Percentiles rank a stretch among this genome's conserved stretches.
Evolutionary conservation across 2,888 invertebrate species (phyloP).

Genomic region (Catocala fraxini): DNA sequence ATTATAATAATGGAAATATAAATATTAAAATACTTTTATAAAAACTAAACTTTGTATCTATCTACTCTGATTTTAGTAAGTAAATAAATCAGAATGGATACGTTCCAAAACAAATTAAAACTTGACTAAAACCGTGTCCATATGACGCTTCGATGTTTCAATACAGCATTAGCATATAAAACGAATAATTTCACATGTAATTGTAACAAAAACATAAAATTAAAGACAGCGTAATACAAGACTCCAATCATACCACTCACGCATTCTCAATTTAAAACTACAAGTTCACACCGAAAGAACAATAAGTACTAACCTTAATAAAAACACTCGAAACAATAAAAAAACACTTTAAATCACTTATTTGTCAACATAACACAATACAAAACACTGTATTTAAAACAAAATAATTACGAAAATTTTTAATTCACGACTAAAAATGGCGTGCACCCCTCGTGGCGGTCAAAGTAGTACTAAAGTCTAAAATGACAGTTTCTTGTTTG

Average conservation of each 20-base stretch:
- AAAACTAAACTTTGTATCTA: no score
- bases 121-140: no score
- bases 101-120: no score
- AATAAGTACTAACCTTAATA: constrained; percentile 7
- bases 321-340: constrained; percentile 3
- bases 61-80: no score
- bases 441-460: not conserved
- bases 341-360: constrained; percentile 10
- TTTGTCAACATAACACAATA: constrained; percentile 3
- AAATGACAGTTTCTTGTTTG: constrained; percentile 9
- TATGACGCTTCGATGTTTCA: not conserved
- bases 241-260: not conserved
- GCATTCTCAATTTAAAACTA: not conserved
- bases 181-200: constrained; percentile 7
- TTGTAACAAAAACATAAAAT: constrained; percentile 1
- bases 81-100: no score
- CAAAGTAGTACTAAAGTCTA: constrained; percentile 6
- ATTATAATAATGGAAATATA: no score
- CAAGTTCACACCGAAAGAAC: no score
- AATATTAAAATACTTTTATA: no score
- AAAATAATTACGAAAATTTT: constrained; percentile 11
- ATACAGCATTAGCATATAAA: constrained; percentile 5
- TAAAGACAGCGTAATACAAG: not conserved
- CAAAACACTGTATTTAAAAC: not conserved
- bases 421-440: not conserved